These are phyloP conservation scores for Corythaeola cristata DNA, from an alignment of 2,113 vertebrate genomes.

Conservation along the genomic window DNA sequence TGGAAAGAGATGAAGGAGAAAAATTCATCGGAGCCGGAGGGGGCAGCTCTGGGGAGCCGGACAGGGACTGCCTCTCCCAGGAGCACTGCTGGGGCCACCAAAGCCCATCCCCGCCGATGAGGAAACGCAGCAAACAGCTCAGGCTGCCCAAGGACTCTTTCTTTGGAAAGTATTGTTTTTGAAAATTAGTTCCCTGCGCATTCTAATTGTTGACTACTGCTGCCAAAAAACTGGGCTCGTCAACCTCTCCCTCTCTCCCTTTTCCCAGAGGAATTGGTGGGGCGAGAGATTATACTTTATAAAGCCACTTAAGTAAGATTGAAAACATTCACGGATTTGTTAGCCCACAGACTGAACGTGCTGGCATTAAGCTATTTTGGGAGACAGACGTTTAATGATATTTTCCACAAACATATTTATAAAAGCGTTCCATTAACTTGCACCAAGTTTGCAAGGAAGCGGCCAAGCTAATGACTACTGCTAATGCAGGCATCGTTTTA, in stretches of 20 bases:
- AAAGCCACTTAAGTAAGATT: not conserved
- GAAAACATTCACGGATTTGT: constrained; percentile 30
- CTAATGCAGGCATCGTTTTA: not conserved
- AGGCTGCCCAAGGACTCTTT: not conserved
- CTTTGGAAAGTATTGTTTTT: not conserved
- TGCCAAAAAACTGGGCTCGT: constrained; percentile 14
- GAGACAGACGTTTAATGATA: not conserved
- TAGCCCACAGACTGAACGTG: not conserved
- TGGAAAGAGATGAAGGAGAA: not conserved
- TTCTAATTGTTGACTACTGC: not conserved
- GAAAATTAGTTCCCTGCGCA: not conserved
- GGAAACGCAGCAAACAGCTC: not conserved
- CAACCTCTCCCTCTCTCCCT: constrained; percentile 5
- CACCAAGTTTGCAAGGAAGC: not conserved
- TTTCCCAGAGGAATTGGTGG: not conserved
- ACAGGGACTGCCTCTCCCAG: not conserved
- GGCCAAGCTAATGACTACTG: not conserved
- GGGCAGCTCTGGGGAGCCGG: not conserved
- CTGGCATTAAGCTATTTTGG: not conserved
- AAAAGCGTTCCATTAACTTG: not conserved
- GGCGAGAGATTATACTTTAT: not conserved
- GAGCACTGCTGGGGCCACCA: not conserved
- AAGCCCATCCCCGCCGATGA: not conserved
- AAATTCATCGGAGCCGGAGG: not conserved
- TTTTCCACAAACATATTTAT: not conserved